Percentiles rank a stretch among this genome's conserved stretches.
Evolutionary conservation across 2,888 invertebrate genomes (phyloP).

Genomic region (Chaitophorus viminalis): DNA sequence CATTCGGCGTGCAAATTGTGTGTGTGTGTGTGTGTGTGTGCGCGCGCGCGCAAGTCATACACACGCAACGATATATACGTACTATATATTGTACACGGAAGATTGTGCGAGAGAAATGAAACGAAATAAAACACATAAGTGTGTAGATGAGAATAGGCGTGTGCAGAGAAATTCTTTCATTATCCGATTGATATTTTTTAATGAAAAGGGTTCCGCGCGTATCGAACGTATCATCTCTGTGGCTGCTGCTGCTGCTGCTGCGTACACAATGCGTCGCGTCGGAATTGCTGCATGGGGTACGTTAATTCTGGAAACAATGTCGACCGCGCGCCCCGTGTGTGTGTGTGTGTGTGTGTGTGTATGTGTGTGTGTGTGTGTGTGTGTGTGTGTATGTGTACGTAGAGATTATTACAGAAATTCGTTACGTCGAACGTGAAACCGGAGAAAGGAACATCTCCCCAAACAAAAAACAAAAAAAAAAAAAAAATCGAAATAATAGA

Average conservation of each 20-base stretch:
- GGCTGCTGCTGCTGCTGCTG: too few relatives aligned
- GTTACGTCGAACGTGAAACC: constrained; percentile 60
- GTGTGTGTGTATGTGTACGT: constrained; percentile 27
- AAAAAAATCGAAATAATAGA: constrained; percentile 53
- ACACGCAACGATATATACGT: background rate
- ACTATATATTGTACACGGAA: background rate
- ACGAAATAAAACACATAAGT: background rate
- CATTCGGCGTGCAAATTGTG: constrained; percentile 42
- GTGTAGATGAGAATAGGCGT: constrained; percentile 1
- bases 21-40: too few relatives aligned
- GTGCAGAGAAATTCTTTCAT: constrained; percentile 39
- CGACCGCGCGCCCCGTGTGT: constrained; percentile 43
- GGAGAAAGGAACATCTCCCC: constrained; percentile 61
- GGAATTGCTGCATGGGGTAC: constrained; percentile 57
- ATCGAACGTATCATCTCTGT: constrained; percentile 48
- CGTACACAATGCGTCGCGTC: constrained; percentile 19
- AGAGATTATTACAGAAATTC: constrained; percentile 60
- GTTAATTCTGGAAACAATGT: constrained; percentile 61
- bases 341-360: constrained; percentile 11
- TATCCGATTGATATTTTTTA: constrained; percentile 58
- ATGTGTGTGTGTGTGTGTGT: background rate
- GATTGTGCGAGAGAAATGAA: background rate
- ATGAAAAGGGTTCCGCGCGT: constrained; percentile 55
- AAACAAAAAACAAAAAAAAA: constrained; percentile 37
- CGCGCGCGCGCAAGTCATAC: constrained; percentile 28